These are phyloP conservation scores for Pseudomyrmex cubaensis DNA, from an alignment of 1,140 invertebrate species.

Conservation along the genomic window DNA sequence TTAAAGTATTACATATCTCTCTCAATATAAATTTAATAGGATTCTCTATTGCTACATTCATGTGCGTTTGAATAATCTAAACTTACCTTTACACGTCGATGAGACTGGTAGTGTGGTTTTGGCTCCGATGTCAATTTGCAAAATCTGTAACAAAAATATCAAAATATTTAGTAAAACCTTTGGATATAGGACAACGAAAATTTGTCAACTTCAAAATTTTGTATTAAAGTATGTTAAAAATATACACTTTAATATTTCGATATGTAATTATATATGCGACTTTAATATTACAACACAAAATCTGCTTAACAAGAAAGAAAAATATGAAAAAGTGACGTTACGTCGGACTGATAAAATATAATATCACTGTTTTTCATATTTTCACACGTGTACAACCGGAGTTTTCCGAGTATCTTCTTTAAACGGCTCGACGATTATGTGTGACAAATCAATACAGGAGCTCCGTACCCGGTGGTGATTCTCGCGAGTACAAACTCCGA, in stretches of 20 bases:
- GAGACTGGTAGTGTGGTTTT: neutral
- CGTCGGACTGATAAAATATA: too few species aligned
- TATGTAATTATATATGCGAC: too few species aligned
- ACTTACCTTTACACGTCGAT: neutral
- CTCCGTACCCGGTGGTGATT: neutral
- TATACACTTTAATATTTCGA: too few species aligned
- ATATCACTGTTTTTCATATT: neutral
- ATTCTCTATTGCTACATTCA: too few species aligned
- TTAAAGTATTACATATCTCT: too few species aligned
- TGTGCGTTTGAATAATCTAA: neutral
- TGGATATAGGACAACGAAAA: neutral
- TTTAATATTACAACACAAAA: too few species aligned
- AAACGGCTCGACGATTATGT: conserved; percentile 38
- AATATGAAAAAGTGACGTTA: neutral
- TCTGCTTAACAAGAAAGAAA: too few species aligned
- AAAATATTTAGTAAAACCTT: neutral
- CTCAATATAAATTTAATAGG: too few species aligned
- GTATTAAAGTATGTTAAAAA: neutral
- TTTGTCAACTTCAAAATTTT: neutral
- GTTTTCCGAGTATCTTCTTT: neutral
- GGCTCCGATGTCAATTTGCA: neutral
- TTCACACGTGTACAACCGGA: neutral
- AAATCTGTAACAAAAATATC: conserved; percentile 19
- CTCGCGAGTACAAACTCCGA: conserved; percentile 20
- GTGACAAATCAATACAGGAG: conserved; percentile 54